These are phyloP conservation scores for Scaptomyza polygonia DNA, from an alignment of 2,888 invertebrate species.

Conservation along the genomic window DNA sequence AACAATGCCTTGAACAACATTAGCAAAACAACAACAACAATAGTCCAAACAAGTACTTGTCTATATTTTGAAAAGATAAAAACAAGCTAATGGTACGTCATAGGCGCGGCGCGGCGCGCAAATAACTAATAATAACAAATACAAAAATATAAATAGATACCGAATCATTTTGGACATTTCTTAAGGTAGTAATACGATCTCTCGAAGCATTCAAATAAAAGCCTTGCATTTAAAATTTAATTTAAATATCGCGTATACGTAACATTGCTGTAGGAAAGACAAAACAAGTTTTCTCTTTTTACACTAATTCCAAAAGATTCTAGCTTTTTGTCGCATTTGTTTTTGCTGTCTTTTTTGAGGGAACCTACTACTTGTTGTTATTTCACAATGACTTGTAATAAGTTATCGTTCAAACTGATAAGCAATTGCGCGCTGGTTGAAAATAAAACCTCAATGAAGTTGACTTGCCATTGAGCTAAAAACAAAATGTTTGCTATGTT, in stretches of 20 bases:
- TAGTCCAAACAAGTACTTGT: slow-evolving; percentile 35
- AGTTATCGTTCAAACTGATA: slow-evolving; percentile 71
- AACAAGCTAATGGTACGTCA: slow-evolving; percentile 54
- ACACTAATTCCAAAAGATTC: background rate
- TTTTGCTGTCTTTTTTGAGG: slow-evolving; percentile 18
- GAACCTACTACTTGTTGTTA: slow-evolving; percentile 29
- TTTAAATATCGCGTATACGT: slow-evolving; percentile 38
- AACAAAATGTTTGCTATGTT: slow-evolving; percentile 6
- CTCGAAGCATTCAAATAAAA: background rate
- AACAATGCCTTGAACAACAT: slow-evolving; percentile 23
- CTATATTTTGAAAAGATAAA: slow-evolving; percentile 19
- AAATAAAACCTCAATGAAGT: slow-evolving; percentile 63
- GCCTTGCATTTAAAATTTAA: background rate
- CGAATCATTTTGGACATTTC: background rate
- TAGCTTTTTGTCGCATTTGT: slow-evolving; percentile 2
- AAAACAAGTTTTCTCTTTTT: background rate
- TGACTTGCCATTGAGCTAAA: slow-evolving; percentile 36
- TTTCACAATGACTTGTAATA: slow-evolving; percentile 35
- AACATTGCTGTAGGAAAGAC: background rate
- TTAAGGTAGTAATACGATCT: background rate
- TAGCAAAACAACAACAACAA: slow-evolving; percentile 7
- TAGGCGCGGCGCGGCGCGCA: slow-evolving; percentile 22
- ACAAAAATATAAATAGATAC: slow-evolving; percentile 26
- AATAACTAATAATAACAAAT: slow-evolving; percentile 10
- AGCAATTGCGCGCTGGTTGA: slow-evolving; percentile 32